Evolutionary conservation across 1,140 invertebrate genomes (phyloP), one percentile per base, ranked within the genome.

Genomic region (Orius insidiosus): DNA sequence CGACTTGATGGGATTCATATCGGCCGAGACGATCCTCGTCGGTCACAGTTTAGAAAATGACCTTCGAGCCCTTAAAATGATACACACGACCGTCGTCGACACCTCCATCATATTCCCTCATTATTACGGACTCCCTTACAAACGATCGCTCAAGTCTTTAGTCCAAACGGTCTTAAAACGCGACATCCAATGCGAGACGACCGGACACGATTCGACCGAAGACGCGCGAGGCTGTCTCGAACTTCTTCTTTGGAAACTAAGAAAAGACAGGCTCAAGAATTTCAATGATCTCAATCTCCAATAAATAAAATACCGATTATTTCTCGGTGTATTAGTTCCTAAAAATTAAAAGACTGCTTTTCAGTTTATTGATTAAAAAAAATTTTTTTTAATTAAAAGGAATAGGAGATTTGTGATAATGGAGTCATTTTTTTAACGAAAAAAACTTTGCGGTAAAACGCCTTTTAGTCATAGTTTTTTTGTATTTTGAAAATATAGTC

Each of bases 11-110:
- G 69, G 70, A 16, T 71, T 90, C 41, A 75, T 96, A 44, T 69
- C 72, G 36, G 72, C 74, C 2, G 78, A 92, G 45, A 89, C 88
- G 0, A 86, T 97, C 39, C 63, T 98, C 0, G 77, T 98, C 39
- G 95, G 95, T 0, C 95, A 98, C 62, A 85, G 80, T 5, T 64
- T 98, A 32, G 92, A 97, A 52, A 94, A 88, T 60, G 95, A 98
- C 68, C 65, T 98, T 5, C 67, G 79, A 10, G 81, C 80, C 0
- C 59, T 98, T 10, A 83, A 78, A 56, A 57, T 97, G 2, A 67
- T 94, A 1, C 94, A 98, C 56, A 62, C 66, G 2, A 78, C 68
- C 1, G 75, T 94, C 6, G 74, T 98, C 16, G 93, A 98, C 58
- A 97, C 89, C 0, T 76, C 84, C 4, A 66, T 85, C 14, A 60